Evolutionary conservation across 1,140 invertebrate species (phyloP).

Genomic region (Sycophila sp.): DNA sequence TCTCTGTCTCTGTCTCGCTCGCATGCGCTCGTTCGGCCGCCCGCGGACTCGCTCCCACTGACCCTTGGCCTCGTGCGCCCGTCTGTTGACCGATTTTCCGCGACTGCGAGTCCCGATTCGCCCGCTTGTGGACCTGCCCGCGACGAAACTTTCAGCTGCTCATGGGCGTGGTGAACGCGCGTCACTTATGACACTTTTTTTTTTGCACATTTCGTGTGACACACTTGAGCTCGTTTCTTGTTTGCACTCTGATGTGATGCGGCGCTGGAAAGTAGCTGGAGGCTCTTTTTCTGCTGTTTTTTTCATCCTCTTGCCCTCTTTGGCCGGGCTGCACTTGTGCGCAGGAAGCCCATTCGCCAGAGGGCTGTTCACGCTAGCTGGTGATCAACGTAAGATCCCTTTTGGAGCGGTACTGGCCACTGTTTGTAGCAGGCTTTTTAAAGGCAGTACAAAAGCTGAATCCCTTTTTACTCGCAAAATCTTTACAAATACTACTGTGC

Average conservation of each 20-base stretch:
- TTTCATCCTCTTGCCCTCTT: too few relatives aligned
- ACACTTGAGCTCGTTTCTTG: neutral
- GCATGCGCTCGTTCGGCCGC: neutral
- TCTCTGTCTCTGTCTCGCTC: conserved; percentile 1
- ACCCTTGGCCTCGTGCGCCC: neutral
- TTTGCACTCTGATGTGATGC: too few relatives aligned
- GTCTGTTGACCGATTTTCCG: too few relatives aligned
- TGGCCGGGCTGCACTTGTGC: too few relatives aligned
- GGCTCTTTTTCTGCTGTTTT: conserved; percentile 1
- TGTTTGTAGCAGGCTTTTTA: too few relatives aligned
- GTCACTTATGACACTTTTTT: conserved; percentile 36
- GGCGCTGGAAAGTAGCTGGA: too few relatives aligned
- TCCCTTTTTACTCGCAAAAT: too few relatives aligned
- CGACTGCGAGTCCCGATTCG: neutral
- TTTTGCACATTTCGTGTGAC: neutral
- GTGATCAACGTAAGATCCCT: too few relatives aligned
- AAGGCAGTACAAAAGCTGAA: too few relatives aligned
- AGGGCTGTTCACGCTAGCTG: too few relatives aligned
- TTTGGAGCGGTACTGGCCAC: neutral
- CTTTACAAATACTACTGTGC: too few relatives aligned
- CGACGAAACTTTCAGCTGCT: neutral
- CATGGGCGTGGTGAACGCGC: conserved; percentile 29
- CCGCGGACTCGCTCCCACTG: neutral
- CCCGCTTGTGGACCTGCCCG: neutral
- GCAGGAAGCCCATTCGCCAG: too few relatives aligned